These are phyloP conservation scores for Mola mola DNA, from an alignment of 2,113 vertebrate species.

Conservation along the genomic window DNA sequence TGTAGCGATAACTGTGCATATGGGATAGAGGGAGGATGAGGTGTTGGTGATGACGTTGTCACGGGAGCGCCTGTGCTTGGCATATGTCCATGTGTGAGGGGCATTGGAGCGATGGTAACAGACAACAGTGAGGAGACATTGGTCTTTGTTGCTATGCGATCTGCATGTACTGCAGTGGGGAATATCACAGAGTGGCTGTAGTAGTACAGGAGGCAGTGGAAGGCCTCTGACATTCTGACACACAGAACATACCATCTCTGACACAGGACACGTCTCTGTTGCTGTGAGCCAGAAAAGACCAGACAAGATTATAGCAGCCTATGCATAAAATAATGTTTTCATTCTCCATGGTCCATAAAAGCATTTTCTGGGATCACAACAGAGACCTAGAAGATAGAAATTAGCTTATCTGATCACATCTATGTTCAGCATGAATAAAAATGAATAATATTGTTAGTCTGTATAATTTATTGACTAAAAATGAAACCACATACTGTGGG, in stretches of 20 bases:
- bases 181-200: slow-evolving; percentile 32
- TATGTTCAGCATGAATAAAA: too few relatives aligned
- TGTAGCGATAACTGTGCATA: slow-evolving; percentile 64
- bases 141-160: slow-evolving; percentile 70
- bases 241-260: too few relatives aligned
- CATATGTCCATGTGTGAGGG: slow-evolving; percentile 54
- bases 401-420: too few relatives aligned
- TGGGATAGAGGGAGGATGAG: slow-evolving; percentile 61
- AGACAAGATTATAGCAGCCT: too few relatives aligned
- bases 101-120: slow-evolving; percentile 61
- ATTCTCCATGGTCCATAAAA: background rate
- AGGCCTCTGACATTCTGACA: slow-evolving; percentile 47
- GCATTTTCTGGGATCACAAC: background rate
- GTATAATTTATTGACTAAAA: too few relatives aligned
- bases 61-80: slow-evolving; percentile 54
- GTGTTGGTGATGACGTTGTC: slow-evolving; percentile 47
- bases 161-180: slow-evolving; percentile 39
- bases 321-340: background rate
- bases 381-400: too few relatives aligned
- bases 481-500: too few relatives aligned
- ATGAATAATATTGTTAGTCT: too few relatives aligned
- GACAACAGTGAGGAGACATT: slow-evolving; percentile 53
- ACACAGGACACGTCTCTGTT: background rate
- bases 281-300: background rate
- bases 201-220: slow-evolving; percentile 9